These are phyloP conservation scores for Paraplagusia blochii DNA, from an alignment of 2,113 vertebrate genomes.

Conservation along the genomic window DNA sequence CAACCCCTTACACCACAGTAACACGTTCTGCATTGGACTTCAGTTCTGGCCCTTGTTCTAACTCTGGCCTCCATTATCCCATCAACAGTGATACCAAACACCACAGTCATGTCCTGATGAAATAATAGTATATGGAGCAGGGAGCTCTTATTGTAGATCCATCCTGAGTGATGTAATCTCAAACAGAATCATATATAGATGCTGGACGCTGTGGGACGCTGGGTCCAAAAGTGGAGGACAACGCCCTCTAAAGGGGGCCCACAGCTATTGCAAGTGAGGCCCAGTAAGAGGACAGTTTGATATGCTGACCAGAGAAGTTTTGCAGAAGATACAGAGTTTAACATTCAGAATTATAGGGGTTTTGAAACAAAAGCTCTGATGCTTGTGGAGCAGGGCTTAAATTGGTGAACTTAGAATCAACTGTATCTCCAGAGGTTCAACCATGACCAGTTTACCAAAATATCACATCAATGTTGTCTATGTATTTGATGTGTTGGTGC, in stretches of 20 bases:
- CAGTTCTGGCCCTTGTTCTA: conserved; percentile 26
- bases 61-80: conserved; percentile 33
- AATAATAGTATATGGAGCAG: conserved; percentile 36
- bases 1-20: conserved; percentile 9
- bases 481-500: neutral
- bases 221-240: too few species aligned
- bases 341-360: too few species aligned
- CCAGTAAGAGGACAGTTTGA: too few species aligned
- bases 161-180: conserved; percentile 17
- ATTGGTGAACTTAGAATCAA: neutral
- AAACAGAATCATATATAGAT: neutral
- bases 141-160: conserved; percentile 23
- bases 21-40: conserved; percentile 5
- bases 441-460: conserved; percentile 36
- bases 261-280: too few species aligned
- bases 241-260: too few species aligned
- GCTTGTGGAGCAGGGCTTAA: too few species aligned
- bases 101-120: conserved; percentile 32
- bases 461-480: conserved; percentile 2
- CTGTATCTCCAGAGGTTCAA: conserved; percentile 16
- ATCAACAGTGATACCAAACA: conserved; percentile 48
- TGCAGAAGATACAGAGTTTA: too few species aligned
- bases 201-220: too few species aligned
- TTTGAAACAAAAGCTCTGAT: too few species aligned
- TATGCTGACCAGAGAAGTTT: too few species aligned